Conservation (phyloP, 2,888 invertebrate species). For the Crioceris asparagi region DNA sequence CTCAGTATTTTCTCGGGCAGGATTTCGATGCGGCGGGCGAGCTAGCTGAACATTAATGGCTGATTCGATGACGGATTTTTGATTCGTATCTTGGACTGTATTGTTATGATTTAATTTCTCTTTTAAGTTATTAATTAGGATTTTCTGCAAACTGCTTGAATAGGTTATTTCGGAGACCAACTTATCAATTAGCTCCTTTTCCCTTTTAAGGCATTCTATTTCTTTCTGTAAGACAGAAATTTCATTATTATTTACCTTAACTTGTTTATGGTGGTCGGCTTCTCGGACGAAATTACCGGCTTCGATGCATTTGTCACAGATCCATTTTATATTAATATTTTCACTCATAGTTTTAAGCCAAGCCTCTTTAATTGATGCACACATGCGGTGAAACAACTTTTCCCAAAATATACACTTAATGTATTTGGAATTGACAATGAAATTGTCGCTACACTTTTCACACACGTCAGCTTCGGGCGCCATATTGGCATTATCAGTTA, state of each 20-base stretch:
- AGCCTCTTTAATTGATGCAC: neutral
- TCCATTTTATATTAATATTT: neutral
- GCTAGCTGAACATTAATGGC: too few species aligned
- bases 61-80: too few species aligned
- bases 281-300: neutral
- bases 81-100: too few species aligned
- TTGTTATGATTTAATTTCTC: neutral
- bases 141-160: neutral
- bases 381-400: neutral
- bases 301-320: neutral
- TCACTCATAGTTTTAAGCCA: constrained; percentile 2
- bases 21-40: too few species aligned
- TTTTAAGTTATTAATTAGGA: neutral
- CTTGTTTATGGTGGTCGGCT: too few species aligned
- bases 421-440: constrained; percentile 1
- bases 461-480: neutral
- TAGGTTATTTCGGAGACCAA: neutral
- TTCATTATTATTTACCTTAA: too few species aligned
- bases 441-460: constrained; percentile 1
- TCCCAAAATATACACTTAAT: neutral
- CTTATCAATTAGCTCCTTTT: neutral
- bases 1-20: too few species aligned
- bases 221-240: neutral
- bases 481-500: too few species aligned
- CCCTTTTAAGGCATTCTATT: neutral